phyloP scores from a whole-genome alignment of 2,797 vertebrate genomes.

The Lacerta bilineata region DNA sequence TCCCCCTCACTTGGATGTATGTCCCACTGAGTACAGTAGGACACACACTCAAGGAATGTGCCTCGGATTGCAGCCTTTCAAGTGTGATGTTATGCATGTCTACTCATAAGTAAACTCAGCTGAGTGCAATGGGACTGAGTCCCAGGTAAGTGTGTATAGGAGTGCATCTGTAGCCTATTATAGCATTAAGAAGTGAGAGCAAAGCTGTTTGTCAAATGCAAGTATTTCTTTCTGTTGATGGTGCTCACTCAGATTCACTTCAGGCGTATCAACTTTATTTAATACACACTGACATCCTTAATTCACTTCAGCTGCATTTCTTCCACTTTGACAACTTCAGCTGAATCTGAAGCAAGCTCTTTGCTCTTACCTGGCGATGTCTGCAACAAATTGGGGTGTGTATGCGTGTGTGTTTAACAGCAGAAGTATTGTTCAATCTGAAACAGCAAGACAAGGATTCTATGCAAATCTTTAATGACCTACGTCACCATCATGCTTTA shows the following conservation, averaged over 20 bases:
- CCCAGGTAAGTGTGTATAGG: too few relatives aligned
- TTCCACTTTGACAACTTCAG: not conserved
- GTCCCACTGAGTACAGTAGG: not conserved
- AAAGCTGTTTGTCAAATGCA: not conserved
- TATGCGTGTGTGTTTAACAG: not conserved
- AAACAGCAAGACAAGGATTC: not conserved
- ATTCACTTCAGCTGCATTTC: slow-evolving; percentile 20
- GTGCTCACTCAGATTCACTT: not conserved
- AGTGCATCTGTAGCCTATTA: not conserved
- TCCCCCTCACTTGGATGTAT: too few relatives aligned
- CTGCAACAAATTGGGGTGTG: not conserved
- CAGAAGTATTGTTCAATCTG: not conserved
- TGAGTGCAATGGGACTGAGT: not conserved
- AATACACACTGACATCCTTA: slow-evolving; percentile 15
- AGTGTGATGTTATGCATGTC: not conserved
- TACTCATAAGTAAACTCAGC: not conserved
- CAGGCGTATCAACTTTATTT: not conserved
- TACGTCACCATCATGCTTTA: not conserved
- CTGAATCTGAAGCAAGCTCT: not conserved
- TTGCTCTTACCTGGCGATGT: not conserved
- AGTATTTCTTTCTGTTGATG: not conserved
- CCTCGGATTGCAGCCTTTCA: not conserved
- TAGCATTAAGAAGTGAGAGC: not conserved
- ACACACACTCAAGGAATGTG: not conserved
- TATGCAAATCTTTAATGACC: not conserved